Evolutionary conservation across 2,888 invertebrate genomes (phyloP).

Genomic region (Chrysotoxum bicinctum): DNA sequence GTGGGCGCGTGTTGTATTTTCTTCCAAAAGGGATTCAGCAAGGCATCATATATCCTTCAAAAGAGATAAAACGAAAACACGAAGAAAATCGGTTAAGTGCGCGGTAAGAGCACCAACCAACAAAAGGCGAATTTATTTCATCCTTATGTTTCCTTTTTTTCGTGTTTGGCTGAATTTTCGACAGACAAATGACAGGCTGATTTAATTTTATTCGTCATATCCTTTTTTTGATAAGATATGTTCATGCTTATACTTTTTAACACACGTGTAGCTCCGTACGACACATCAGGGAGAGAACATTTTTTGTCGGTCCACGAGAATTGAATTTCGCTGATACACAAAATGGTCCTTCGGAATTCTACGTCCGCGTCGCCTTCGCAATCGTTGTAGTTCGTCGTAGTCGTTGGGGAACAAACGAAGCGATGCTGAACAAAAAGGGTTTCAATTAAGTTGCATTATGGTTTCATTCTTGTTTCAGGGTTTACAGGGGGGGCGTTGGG

Average conservation of each 20-base stretch:
- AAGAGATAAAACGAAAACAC: conserved; percentile 45
- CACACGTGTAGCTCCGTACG: conserved; percentile 23
- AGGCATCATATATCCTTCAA: conserved; percentile 41
- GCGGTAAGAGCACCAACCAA: conserved; percentile 53
- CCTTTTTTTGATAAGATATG: conserved; percentile 40
- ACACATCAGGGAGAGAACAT: conserved; percentile 5
- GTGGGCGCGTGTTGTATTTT: neutral
- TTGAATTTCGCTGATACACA: conserved; percentile 53
- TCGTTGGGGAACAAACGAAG: conserved; percentile 23
- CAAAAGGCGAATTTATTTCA: conserved; percentile 69
- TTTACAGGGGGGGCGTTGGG: conserved; percentile 37
- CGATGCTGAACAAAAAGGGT: conserved; percentile 48
- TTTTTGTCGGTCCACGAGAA: conserved; percentile 37
- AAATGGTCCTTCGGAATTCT: conserved; percentile 15
- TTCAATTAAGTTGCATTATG: conserved; percentile 72
- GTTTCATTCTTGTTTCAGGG: conserved; percentile 49
- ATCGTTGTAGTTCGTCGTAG: neutral
- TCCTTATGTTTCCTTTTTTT: conserved; percentile 49
- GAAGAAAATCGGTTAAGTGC: conserved; percentile 64
- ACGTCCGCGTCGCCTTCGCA: neutral
- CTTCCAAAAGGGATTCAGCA: conserved; percentile 46
- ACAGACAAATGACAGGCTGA: conserved; percentile 71
- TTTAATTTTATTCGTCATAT: conserved; percentile 72
- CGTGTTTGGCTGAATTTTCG: conserved; percentile 21
- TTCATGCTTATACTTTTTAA: conserved; percentile 11